Evolutionary conservation across 2,888 invertebrate genomes (phyloP).

Genomic region (Sarcophaga rosellei): DNA sequence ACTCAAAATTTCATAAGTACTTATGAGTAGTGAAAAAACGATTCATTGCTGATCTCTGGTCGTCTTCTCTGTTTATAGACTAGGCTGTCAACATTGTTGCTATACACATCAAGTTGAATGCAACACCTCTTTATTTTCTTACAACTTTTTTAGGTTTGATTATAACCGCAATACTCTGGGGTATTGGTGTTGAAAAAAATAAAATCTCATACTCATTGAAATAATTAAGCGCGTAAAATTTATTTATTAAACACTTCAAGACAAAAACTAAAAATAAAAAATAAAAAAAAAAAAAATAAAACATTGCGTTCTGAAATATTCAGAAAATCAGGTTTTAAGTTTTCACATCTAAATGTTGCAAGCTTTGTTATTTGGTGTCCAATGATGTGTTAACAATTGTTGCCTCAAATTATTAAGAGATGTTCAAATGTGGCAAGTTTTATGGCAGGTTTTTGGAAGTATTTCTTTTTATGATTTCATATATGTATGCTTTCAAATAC

Average conservation of each 20-base stretch:
- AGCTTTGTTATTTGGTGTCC: background rate
- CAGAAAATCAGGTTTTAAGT: conserved; percentile 21
- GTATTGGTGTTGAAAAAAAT: background rate
- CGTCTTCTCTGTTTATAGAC: background rate
- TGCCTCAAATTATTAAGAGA: conserved; percentile 17
- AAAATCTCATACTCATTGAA: background rate
- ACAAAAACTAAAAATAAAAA: background rate
- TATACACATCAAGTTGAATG: conserved; percentile 26
- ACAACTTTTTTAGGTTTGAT: background rate
- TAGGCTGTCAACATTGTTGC: conserved; percentile 40
- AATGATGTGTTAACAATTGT: conserved; percentile 31
- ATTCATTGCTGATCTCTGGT: too few relatives aligned
- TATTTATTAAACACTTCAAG: conserved; percentile 51
- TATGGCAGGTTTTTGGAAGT: conserved; percentile 1
- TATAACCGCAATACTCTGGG: conserved; percentile 20
- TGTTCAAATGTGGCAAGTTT: conserved; percentile 9
- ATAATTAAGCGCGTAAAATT: conserved; percentile 34
- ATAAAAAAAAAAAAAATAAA: too few relatives aligned
- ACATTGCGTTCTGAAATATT: conserved; percentile 28
- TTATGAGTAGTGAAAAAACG: too few relatives aligned
- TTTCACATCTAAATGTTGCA: background rate
- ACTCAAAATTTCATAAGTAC: too few relatives aligned
- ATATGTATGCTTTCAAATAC: background rate
- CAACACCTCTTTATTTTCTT: conserved; percentile 48
- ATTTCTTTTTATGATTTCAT: too few relatives aligned